Evolutionary conservation across 2,888 invertebrate species (phyloP), one percentile per base, ranked within the genome.

Genomic region (Augochlorella aurata): DNA sequence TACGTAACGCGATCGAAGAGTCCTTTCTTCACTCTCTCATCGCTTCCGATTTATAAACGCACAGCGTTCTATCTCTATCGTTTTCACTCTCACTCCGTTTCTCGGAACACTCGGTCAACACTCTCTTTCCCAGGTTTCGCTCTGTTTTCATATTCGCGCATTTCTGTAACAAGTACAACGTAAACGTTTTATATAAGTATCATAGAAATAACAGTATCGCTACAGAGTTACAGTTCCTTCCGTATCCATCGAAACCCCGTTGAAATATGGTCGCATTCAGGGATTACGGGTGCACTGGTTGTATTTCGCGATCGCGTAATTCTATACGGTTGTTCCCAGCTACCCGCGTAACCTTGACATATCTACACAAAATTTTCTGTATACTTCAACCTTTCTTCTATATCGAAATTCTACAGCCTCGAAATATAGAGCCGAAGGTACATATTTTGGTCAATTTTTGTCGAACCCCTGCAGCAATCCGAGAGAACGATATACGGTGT

Each of bases 181-280:
- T 90, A 90, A 90, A 90, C 86, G 88, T 74, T 77, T 50, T 72
- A 79, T 79, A 86, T 89, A 38, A 38, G 38, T 38, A 90, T 90
- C 87, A 87, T 90, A 91, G 89, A 91, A 90, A 91, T 89, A 91
- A 87, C 85, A 77, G 70, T 89, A 87, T 90, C 88, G 86, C 87
- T 88, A 88, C 81, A 89, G 83, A 85, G 82, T 90, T 88, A 88
- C 89, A 85, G 18, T 44, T 63, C 18, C 38, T 38, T 29, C 38
- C 63, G 29, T 38, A 8, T 24, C 21, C 16, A 14, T 24, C 58
- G 58, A 61, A 1, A 4, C 7, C 16, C 16, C 24, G 21, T 66
- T 68, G 78, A 65, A 75, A 87, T 83, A 83, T 81, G 84, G 82
- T 86, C 85, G 38, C 10, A 18, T 24, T 14, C 7, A 7, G 14